Percentiles rank a stretch among this genome's conserved stretches.
phyloP scores from a whole-genome alignment of 2,113 vertebrate genomes.

The Heteronetta atricapilla region DNA sequence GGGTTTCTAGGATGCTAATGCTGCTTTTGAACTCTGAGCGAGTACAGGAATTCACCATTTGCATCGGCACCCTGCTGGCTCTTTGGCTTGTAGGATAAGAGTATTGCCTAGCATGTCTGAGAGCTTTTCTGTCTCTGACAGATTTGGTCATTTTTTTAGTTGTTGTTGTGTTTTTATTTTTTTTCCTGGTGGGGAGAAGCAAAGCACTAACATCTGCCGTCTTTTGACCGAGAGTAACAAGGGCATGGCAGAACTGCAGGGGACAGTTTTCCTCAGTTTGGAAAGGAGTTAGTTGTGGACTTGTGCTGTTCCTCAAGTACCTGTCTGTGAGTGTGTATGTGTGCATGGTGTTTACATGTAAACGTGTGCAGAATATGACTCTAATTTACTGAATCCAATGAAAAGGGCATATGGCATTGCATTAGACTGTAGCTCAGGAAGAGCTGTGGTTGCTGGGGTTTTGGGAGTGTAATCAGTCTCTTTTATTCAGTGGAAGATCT shows the following conservation, averaged over 20 bases:
- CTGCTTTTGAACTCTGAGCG: not conserved
- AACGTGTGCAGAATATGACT: not conserved
- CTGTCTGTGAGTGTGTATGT: not conserved
- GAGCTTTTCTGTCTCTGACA: not conserved
- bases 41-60: not conserved
- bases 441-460: not conserved
- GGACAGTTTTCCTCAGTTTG: not conserved
- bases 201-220: not conserved
- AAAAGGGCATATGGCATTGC: not conserved
- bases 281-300: not conserved
- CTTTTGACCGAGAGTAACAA: not conserved
- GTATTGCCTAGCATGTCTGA: not conserved
- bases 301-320: not conserved
- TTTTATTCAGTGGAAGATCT: not conserved
- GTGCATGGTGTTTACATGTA: not conserved
- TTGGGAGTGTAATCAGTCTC: not conserved
- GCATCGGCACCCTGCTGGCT: not conserved
- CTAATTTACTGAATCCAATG: not conserved
- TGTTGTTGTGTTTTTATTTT: not conserved
- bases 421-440: not conserved
- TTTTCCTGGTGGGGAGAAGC: not conserved
- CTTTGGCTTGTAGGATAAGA: not conserved
- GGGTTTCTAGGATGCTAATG: not conserved
- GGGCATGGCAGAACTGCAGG: not conserved
- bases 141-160: not conserved